Evolutionary conservation across 2,888 invertebrate genomes (phyloP), one percentile per base, ranked within the genome.

Genomic region (Agrotis exclamationis): DNA sequence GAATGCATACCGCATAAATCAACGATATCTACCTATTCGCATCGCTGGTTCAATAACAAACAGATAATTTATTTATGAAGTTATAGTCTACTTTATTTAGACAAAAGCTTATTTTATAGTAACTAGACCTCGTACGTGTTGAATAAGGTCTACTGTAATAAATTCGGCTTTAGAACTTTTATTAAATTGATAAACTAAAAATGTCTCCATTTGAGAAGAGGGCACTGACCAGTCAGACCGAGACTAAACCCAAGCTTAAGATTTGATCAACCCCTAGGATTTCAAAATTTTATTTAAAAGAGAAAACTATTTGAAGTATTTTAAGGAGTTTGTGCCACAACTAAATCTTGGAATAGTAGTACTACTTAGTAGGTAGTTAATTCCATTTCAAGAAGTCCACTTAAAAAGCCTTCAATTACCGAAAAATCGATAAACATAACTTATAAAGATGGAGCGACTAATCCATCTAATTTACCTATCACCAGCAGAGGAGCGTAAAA

Each of bases 401-500:
- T 63, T 39, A 14, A 9, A 48, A 48, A 11, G 14, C 9, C 13
- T 14, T 7, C 3, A 51, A 63, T 48, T 63, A 20, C 18, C 28
- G 11, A 53, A 47, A 68, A 44, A 63, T 82, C 67, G 47, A 72
- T 65, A 58, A 11, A 22, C 33, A 47, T 76, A 72, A 54, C 48
- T 67, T 64, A 44, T 48, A 53, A 66, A 72, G 14, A 54, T 56
- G 33, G 60, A 81, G 50, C 48, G 28, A 50, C 54, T 73, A 60
- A 73, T 82, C 67, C 56, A 72, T 73, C 73, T 73, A 82, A 68
- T 78, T 78, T 68, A 54, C 64, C 58, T 78, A 68, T 79, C 68
- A 68, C 28, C 65, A 22, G 64, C 64, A 64, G 79, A 78, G 45
- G 20, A 73, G 64, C 79, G 74, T 78, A 54, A 70, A 81, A 82